Percentiles rank a stretch among this genome's conserved stretches.
phyloP scores from a whole-genome alignment of 2,113 vertebrate genomes.

The Myiozetetes cayanensis region DNA sequence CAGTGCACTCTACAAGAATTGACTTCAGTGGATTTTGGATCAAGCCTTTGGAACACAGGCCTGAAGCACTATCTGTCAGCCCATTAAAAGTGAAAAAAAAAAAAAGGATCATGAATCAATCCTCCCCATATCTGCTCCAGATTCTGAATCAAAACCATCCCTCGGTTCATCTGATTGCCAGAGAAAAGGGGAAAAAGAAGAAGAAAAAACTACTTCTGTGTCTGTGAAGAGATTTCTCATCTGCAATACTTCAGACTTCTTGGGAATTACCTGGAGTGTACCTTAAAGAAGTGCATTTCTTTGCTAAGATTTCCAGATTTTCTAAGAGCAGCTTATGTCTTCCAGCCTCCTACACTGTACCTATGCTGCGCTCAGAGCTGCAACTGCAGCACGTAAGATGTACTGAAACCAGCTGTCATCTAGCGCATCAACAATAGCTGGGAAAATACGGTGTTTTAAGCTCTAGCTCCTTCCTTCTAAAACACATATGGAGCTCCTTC shows the following conservation, averaged over 20 bases:
- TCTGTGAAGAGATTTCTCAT: constrained; percentile 39
- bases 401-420: constrained; percentile 1
- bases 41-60: constrained; percentile 45
- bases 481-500: neutral
- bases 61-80: constrained; percentile 51
- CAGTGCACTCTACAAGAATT: constrained; percentile 1
- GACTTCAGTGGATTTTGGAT: constrained; percentile 53
- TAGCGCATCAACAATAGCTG: neutral
- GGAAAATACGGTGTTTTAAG: neutral
- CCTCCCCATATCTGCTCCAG: constrained; percentile 56
- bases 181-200: neutral
- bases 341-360: neutral
- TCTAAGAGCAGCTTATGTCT: neutral
- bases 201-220: neutral
- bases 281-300: constrained; percentile 17
- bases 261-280: neutral
- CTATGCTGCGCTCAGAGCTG: neutral
- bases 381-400: neutral
- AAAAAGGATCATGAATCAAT: constrained; percentile 53
- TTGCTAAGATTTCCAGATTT: neutral
- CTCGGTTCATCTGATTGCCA: constrained; percentile 18
- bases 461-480: neutral
- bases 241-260: neutral
- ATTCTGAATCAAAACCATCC: constrained; percentile 68
- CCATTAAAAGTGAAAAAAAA: constrained; percentile 50